A percentile compares a stretch with the other conserved stretches of the same genome.
These are phyloP conservation scores for Nannospalax galili DNA, from an alignment of 2,113 vertebrate genomes.

Conservation along the genomic window DNA sequence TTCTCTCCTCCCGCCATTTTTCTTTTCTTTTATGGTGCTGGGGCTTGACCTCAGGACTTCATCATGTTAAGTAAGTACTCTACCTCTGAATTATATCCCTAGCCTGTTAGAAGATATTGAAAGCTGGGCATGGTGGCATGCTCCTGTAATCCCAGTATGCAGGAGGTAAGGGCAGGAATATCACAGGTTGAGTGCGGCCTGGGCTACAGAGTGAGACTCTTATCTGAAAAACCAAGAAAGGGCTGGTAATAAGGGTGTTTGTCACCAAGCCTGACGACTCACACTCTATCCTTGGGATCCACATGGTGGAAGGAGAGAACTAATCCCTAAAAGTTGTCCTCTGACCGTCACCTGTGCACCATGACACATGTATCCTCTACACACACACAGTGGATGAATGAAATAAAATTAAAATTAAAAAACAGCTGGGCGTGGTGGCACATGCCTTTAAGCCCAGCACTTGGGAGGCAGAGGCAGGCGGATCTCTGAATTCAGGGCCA, in stretches of 20 bases:
- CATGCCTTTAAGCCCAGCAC: too few species aligned
- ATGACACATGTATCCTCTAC: not conserved
- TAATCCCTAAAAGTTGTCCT: not conserved
- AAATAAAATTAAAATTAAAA: not conserved
- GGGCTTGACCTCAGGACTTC: not conserved
- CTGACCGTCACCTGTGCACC: too few species aligned
- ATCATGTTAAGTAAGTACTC: not conserved
- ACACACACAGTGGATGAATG: not conserved
- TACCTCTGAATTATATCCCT: not conserved
- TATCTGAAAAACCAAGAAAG: not conserved
- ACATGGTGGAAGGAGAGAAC: not conserved
- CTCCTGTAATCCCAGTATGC: not conserved
- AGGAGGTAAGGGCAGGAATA: not conserved
- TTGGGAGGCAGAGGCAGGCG: too few species aligned
- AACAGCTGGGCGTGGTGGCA: too few species aligned
- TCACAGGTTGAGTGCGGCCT: not conserved
- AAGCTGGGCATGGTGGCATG: not conserved
- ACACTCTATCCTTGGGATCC: not conserved
- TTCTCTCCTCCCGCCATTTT: not conserved
- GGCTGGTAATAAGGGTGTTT: not conserved
- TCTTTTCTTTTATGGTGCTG: too few species aligned
- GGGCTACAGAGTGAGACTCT: too few species aligned
- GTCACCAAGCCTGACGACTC: not conserved
- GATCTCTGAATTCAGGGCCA: too few species aligned
- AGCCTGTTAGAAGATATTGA: accelerated